Base-by-base conservation (phyloP, 2,113 vertebrate species). In the Mesembrinibis cayennensis region DNA sequence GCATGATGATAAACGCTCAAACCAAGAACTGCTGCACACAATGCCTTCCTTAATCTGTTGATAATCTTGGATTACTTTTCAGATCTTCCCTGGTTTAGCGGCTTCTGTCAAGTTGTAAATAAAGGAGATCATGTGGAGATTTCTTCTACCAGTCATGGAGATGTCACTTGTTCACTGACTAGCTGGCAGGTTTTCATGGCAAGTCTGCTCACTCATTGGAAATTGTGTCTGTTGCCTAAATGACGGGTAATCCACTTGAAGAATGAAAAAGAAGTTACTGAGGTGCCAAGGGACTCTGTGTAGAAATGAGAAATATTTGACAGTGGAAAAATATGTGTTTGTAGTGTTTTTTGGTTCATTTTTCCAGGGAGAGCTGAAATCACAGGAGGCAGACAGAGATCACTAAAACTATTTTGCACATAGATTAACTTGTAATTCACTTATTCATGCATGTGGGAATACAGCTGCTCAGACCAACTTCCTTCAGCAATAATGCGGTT, bases 371-470 rank as follows among this genome's bases (percentile, higher is more conserved):
- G 92, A 97, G 50, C 47, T 87, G 89, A 96, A 97, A 95, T 92
- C 86, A 94, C 40, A 25, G 93, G 96, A 97, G 95, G 96, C 96
- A 96, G 66, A 50, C 72, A 93, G 81, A 92, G 93, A 98, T 94
- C 96, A 97, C 97, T 94, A 95, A 97, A 97, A 97, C 79, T 93
- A 93, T 87, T 98, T 96, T 98, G 95, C 96, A 96, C 95, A 90
- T 94, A 98, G 97, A 98, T 98, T 98, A 98, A 97, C 95, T 97
- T 97, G 96, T 98, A 98, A 98, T 98, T 98, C 98, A 97, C 96
- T 98, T 98, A 97, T 88, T 95, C 49, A 67, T 85, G 78, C 97
- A 82, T 95, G 85, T 97, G 96, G 95, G 97, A 97, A 97, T 97
- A 96, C 82, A 89, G 95, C 66, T 97, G 91, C 95, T 96, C 93